These are phyloP conservation scores for Luperina nickerlii DNA, from an alignment of 2,888 invertebrate genomes.

Conservation along the genomic window DNA sequence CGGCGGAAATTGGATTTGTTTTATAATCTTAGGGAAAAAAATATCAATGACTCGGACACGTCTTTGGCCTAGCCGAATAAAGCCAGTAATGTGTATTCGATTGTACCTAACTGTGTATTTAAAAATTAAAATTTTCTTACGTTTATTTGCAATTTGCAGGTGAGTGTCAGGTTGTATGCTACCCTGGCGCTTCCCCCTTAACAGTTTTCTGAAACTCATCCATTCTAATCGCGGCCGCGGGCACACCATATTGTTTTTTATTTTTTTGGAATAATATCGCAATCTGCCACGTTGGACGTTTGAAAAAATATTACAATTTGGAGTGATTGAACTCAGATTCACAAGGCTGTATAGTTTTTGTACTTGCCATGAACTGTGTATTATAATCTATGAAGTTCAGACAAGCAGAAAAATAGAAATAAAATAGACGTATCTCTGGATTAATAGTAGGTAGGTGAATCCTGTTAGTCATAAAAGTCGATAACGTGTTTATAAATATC, in stretches of 20 bases:
- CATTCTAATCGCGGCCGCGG: background rate
- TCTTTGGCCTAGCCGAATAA: background rate
- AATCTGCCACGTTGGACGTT: conserved; percentile 17
- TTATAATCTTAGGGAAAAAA: conserved; percentile 7
- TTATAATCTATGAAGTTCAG: conserved; percentile 42
- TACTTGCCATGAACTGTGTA: conserved; percentile 51
- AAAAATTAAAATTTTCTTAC: background rate
- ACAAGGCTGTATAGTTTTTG: conserved; percentile 54
- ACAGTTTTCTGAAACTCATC: conserved; percentile 12
- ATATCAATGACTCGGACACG: background rate
- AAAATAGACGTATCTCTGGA: conserved; percentile 5
- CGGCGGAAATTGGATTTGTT: conserved; percentile 12
- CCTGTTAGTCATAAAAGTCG: conserved; percentile 22
- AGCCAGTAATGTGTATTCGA: background rate
- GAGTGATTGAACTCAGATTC: conserved; percentile 49
- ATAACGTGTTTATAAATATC: conserved; percentile 30
- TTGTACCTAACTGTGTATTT: background rate
- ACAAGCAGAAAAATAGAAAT: conserved; percentile 20
- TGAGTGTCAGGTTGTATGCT: no score
- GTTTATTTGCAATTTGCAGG: background rate
- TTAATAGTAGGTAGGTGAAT: conserved; percentile 5
- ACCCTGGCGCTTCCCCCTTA: background rate
- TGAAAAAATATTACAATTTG: conserved; percentile 54
- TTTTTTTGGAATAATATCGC: conserved; percentile 38
- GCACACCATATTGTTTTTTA: conserved; percentile 14